These are phyloP conservation scores for Etheostoma spectabile DNA, from an alignment of 2,113 vertebrate genomes.

Conservation along the genomic window DNA sequence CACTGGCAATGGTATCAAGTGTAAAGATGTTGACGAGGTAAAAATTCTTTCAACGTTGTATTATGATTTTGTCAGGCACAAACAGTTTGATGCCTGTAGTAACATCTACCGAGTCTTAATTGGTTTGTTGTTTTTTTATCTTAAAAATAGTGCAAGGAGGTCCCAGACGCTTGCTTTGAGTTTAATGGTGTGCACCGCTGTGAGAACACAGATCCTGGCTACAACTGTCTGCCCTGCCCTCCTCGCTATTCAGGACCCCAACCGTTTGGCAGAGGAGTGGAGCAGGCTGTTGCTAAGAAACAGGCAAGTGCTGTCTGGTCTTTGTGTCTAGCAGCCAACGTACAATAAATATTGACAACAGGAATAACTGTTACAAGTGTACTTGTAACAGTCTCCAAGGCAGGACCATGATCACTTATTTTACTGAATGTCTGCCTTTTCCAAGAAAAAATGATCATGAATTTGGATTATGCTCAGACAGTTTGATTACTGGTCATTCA, in stretches of 20 bases:
- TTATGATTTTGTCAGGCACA: background rate
- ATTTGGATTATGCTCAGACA: background rate
- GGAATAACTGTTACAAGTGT: background rate
- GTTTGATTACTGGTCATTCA: slow-evolving; percentile 8
- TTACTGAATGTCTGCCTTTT: slow-evolving; percentile 20
- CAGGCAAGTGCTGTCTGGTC: slow-evolving; percentile 85
- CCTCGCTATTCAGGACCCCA: slow-evolving; percentile 92
- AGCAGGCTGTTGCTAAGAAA: slow-evolving; percentile 91
- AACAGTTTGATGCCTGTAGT: background rate
- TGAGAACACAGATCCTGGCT: slow-evolving; percentile 95
- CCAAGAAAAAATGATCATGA: slow-evolving; percentile 25
- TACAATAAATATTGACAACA: slow-evolving; percentile 13
- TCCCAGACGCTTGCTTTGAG: slow-evolving; percentile 93
- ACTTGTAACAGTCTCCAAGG: background rate
- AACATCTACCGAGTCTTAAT: background rate
- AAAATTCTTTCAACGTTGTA: background rate
- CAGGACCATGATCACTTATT: background rate
- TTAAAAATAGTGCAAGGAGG: slow-evolving; percentile 89
- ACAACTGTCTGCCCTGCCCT: slow-evolving; percentile 97
- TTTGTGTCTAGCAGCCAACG: slow-evolving; percentile 2
- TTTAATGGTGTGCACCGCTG: slow-evolving; percentile 93
- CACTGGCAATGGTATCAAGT: slow-evolving; percentile 92
- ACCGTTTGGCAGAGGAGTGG: slow-evolving; percentile 91
- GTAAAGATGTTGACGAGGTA: slow-evolving; percentile 96
- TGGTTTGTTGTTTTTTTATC: slow-evolving; percentile 20